phyloP scores from a whole-genome alignment of 2,797 vertebrate genomes.

The Vireo griseus region DNA sequence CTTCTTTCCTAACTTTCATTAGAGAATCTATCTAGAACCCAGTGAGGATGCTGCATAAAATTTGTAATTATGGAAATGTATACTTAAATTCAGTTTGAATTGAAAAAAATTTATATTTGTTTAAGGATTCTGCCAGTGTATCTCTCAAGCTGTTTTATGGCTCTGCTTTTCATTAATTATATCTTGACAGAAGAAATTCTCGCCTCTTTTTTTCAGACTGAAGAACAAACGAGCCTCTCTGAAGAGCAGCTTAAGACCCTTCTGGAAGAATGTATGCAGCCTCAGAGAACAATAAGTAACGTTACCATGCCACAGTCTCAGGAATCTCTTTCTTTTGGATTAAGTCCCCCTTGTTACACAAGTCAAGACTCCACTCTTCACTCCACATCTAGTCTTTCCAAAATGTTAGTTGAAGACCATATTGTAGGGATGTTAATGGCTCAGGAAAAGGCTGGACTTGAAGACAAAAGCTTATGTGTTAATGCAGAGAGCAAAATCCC shows the following conservation, averaged over 20 bases:
- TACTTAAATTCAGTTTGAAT: neutral
- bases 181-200: slow-evolving; percentile 59
- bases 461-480: slow-evolving; percentile 7
- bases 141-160: slow-evolving; percentile 1
- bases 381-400: slow-evolving; percentile 58
- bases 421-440: slow-evolving; percentile 54
- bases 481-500: slow-evolving; percentile 10
- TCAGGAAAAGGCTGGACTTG: neutral
- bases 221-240: slow-evolving; percentile 66
- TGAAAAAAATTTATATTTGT: neutral
- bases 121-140: neutral
- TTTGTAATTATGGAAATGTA: neutral
- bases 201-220: slow-evolving; percentile 67
- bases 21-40: slow-evolving; percentile 1
- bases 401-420: slow-evolving; percentile 63
- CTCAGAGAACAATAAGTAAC: slow-evolving; percentile 59
- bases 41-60: neutral
- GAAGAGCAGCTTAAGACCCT: slow-evolving; percentile 82
- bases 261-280: slow-evolving; percentile 80
- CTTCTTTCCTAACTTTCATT: neutral
- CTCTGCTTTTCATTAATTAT: slow-evolving; percentile 4
- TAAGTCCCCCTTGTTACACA: slow-evolving; percentile 39
- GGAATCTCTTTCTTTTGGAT: slow-evolving; percentile 59
- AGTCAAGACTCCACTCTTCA: slow-evolving; percentile 40
- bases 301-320: slow-evolving; percentile 51